A percentile compares a stretch with the other conserved stretches of the same genome.
These are phyloP conservation scores for Hemithea aestivaria DNA, from an alignment of 2,888 invertebrate genomes.

Conservation along the genomic window DNA sequence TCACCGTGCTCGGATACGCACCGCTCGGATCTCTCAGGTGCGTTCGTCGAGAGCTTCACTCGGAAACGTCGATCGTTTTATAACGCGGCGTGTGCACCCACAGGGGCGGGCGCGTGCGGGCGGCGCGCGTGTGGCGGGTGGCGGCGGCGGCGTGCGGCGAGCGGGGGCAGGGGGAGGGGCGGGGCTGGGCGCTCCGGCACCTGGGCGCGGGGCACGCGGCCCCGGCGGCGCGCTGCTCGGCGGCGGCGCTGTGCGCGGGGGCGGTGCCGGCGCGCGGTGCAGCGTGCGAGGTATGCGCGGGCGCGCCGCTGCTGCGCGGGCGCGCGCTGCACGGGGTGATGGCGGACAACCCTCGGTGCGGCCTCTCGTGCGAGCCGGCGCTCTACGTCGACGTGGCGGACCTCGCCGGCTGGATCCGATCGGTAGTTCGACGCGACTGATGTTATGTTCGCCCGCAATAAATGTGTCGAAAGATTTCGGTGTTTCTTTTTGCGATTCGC, in stretches of 20 bases:
- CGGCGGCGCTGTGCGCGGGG: conserved; percentile 37
- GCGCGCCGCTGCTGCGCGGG: conserved; percentile 50
- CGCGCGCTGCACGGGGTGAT: conserved; percentile 42
- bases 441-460: too few species aligned
- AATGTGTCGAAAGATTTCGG: too few species aligned
- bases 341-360: conserved; percentile 47
- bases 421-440: conserved; percentile 29
- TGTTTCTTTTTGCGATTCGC: too few species aligned
- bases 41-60: too few species aligned
- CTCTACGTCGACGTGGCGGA: conserved; percentile 48
- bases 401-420: conserved; percentile 46
- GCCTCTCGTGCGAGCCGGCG: conserved; percentile 51
- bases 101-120: conserved; percentile 37
- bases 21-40: conserved; percentile 60
- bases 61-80: conserved; percentile 24
- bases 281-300: conserved; percentile 55
- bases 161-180: conserved; percentile 14
- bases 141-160: conserved; percentile 31
- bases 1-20: conserved; percentile 53
- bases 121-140: conserved; percentile 29
- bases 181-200: conserved; percentile 38
- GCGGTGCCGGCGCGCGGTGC: conserved; percentile 29
- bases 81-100: too few species aligned
- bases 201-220: conserved; percentile 25
- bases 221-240: conserved; percentile 3